Evolutionary conservation across 2,888 invertebrate genomes (phyloP).

Genomic region (Drosophila anomalipes): DNA sequence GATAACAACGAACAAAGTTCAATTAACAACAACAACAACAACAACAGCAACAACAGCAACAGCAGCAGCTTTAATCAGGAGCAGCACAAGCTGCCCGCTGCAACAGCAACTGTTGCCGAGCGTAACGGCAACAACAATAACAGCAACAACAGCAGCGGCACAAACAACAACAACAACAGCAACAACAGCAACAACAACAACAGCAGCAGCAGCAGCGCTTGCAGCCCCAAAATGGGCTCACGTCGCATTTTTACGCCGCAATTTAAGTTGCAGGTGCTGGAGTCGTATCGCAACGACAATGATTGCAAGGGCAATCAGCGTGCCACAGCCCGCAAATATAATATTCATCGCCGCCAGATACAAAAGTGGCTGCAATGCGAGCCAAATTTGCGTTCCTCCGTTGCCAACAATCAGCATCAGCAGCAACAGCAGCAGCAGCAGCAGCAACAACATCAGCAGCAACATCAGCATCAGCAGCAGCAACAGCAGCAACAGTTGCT

Average conservation of each 20-base stretch:
- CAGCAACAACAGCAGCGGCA: slow-evolving; percentile 30
- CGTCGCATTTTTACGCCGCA: slow-evolving; percentile 95
- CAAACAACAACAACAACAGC: slow-evolving; percentile 34
- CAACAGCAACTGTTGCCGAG: slow-evolving; percentile 87
- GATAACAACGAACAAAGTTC: slow-evolving; percentile 63
- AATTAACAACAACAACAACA: slow-evolving; percentile 32
- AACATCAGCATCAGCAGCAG: slow-evolving; percentile 44
- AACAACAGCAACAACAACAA: slow-evolving; percentile 18
- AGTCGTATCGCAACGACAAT: slow-evolving; percentile 93
- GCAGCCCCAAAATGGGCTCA: slow-evolving; percentile 89
- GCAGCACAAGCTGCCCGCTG: slow-evolving; percentile 92
- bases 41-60: slow-evolving; percentile 29
- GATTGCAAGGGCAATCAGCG: slow-evolving; percentile 96
- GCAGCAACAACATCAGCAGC: slow-evolving; percentile 28
- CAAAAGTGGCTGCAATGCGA: slow-evolving; percentile 97
- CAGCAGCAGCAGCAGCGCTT: slow-evolving; percentile 45
- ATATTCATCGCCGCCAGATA: slow-evolving; percentile 94
- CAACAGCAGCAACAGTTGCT: slow-evolving; percentile 28
- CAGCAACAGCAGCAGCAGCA: slow-evolving; percentile 64
- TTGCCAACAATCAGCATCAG: slow-evolving; percentile 86
- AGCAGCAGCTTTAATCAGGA: slow-evolving; percentile 43
- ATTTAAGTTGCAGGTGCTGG: slow-evolving; percentile 95
- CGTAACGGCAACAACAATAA: slow-evolving; percentile 29
- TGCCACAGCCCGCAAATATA: slow-evolving; percentile 95
- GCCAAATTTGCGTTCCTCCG: slow-evolving; percentile 91